A percentile compares a stretch with the other conserved stretches of the same genome.
phyloP scores from a whole-genome alignment of 2,888 invertebrate genomes.

The Willowsia nigromaculata region DNA sequence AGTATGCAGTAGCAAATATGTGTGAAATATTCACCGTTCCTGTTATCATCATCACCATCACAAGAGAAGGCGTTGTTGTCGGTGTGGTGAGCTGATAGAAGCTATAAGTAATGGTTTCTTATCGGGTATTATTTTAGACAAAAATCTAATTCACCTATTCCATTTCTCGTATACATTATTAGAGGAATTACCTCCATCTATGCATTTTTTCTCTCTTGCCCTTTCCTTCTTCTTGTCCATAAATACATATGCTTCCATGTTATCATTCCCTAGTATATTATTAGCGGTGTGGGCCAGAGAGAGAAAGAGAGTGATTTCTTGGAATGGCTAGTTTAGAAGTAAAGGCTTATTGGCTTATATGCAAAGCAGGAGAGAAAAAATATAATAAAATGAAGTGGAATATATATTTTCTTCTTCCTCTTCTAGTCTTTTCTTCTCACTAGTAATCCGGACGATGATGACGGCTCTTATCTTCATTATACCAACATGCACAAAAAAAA shows the following conservation, averaged over 20 bases:
- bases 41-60: background rate
- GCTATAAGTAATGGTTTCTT: conserved; percentile 35
- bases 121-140: conserved; percentile 23
- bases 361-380: background rate
- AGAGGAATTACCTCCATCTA: background rate
- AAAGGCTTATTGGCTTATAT: conserved; percentile 15
- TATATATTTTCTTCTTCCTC: background rate
- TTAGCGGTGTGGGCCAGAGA: background rate
- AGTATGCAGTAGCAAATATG: background rate
- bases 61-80: conserved; percentile 21
- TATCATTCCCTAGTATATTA: background rate
- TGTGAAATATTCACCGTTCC: conserved; percentile 26
- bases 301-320: background rate
- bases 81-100: conserved; percentile 1
- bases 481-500: background rate
- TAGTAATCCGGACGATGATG: conserved; percentile 35
- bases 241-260: background rate
- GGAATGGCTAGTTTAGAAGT: background rate
- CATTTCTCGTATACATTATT: background rate
- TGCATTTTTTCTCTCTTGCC: background rate
- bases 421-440: background rate
- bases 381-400: conserved; percentile 14
- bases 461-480: conserved; percentile 34
- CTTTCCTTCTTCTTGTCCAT: background rate
- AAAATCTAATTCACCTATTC: background rate